Evolutionary conservation across 2,888 invertebrate genomes (phyloP).

Genomic region (Nemurella pictetii): DNA sequence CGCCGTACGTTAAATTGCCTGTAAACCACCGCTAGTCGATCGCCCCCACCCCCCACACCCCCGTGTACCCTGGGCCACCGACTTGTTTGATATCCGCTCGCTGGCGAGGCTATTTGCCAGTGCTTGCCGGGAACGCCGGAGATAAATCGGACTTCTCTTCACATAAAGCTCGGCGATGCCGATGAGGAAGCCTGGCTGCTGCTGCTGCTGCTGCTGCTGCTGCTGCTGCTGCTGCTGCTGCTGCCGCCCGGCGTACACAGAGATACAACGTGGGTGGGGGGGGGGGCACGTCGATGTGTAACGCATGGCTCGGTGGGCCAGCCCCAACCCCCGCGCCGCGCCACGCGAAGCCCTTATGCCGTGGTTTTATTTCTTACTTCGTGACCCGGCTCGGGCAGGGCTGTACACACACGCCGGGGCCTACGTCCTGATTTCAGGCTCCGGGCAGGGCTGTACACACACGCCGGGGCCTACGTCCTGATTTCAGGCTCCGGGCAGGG

Average conservation of each 20-base stretch:
- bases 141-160: slow-evolving; percentile 23
- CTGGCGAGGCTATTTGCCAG: slow-evolving; percentile 7
- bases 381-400: too few relatives aligned
- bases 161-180: slow-evolving; percentile 6
- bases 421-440: too few relatives aligned
- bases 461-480: too few relatives aligned
- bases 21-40: slow-evolving; percentile 18
- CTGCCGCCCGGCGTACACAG: background rate
- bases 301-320: too few relatives aligned
- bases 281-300: background rate
- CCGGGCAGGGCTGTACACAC: too few relatives aligned
- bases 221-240: too few relatives aligned
- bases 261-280: background rate
- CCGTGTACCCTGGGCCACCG: background rate
- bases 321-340: too few relatives aligned
- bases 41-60: background rate
- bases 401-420: too few relatives aligned
- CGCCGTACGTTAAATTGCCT: background rate
- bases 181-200: slow-evolving; percentile 1
- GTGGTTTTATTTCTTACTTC: background rate
- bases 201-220: too few relatives aligned
- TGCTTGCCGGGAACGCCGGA: background rate
- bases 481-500: too few relatives aligned
- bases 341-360: background rate
- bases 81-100: background rate